Evolutionary conservation across 2,113 vertebrate genomes (phyloP).

Genomic region (Corythornis cristatus): DNA sequence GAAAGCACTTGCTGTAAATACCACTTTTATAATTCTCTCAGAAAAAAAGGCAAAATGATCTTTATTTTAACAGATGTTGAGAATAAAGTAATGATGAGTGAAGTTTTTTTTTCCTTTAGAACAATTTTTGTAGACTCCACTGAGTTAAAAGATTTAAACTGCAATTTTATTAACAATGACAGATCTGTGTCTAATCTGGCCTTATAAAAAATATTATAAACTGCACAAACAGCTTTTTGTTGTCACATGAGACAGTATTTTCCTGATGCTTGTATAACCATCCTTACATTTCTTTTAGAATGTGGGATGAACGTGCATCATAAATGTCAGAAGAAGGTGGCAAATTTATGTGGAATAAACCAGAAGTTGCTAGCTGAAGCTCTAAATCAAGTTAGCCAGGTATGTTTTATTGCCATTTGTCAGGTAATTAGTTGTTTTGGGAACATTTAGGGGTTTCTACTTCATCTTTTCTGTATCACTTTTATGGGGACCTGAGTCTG

Average conservation of each 20-base stretch:
- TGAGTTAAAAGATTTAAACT: neutral
- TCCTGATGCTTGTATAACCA: neutral
- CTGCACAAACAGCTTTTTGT: neutral
- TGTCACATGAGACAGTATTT: neutral
- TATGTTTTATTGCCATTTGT: constrained; percentile 45
- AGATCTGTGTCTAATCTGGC: neutral
- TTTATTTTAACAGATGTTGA: neutral
- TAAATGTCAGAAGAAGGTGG: constrained; percentile 96
- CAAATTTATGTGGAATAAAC: constrained; percentile 98
- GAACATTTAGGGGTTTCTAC: neutral
- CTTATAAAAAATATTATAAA: neutral
- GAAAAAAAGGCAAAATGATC: neutral
- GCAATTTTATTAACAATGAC: neutral
- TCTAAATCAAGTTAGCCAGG: constrained; percentile 94
- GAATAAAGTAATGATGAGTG: neutral
- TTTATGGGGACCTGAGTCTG: neutral
- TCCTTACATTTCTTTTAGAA: constrained; percentile 74
- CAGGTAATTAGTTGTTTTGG: neutral
- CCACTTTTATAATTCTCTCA: neutral
- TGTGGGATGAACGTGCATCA: constrained; percentile 97
- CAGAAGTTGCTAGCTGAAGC: constrained; percentile 98
- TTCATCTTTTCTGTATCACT: neutral
- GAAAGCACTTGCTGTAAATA: neutral
- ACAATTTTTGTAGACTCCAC: neutral
- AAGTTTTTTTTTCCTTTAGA: neutral